Conservation (phyloP, 2,113 vertebrate species). For the Turnix velox region DNA sequence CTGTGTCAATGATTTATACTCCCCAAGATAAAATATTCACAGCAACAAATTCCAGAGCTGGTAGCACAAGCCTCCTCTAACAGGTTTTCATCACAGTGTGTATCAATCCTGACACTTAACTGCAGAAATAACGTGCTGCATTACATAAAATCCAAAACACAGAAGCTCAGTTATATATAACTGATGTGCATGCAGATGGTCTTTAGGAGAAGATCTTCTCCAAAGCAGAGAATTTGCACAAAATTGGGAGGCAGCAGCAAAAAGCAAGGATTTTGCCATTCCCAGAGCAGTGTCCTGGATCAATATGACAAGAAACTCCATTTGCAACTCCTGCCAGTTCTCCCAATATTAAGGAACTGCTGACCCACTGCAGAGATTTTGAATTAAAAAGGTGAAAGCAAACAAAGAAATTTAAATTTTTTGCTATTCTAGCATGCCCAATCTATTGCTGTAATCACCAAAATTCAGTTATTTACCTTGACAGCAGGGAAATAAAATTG, state of each 20-base stretch:
- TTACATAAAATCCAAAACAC: constrained; percentile 39
- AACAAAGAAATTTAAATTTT: not conserved
- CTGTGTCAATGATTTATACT: constrained; percentile 30
- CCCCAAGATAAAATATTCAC: constrained; percentile 52
- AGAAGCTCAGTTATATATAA: constrained; percentile 44
- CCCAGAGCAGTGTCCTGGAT: not conserved
- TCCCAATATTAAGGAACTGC: not conserved
- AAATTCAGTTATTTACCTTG: not conserved
- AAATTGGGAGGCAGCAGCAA: not conserved
- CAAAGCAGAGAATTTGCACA: not conserved
- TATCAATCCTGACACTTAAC: not conserved
- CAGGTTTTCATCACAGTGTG: not conserved
- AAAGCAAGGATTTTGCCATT: not conserved
- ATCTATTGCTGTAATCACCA: not conserved
- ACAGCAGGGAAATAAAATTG: not conserved
- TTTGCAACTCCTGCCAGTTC: not conserved
- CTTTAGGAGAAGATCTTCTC: not conserved
- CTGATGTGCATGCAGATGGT: constrained; percentile 1
- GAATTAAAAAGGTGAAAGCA: not conserved
- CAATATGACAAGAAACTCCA: not conserved
- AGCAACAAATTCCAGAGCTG: constrained; percentile 31
- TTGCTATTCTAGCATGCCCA: not conserved
- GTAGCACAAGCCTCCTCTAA: constrained; percentile 18
- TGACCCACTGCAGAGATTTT: not conserved
- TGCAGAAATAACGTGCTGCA: not conserved